Base-by-base conservation (phyloP, 2,888 invertebrate genomes). In the Hyposoter didymator region DNA sequence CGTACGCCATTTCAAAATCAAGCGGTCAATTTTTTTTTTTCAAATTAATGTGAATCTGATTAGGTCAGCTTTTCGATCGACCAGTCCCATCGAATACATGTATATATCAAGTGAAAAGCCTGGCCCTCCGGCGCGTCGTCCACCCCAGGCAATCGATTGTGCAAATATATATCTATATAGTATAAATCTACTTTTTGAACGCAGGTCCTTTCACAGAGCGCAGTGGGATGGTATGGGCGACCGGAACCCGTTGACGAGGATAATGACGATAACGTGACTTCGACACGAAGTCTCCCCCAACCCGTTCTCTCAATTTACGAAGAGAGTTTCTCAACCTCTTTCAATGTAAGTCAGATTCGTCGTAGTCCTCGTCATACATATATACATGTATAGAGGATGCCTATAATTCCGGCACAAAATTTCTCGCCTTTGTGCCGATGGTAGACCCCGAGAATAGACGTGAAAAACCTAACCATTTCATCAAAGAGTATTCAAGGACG, bases 211-310 rank as follows among this genome's bases (percentile, higher is more conserved):
- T 89, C 88, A 89, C 87, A 83, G 88, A 88, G 78, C 81, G 86
- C 82, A 82, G 66, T 82, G 78, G 85, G 66, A 82, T 62, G 67
- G 64, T 84, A 85, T 84, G 87, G 84, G 87, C 87, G 87, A 88
- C 88, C 89, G 89, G 89, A 90, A 89, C 89, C 84, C 88, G 87
- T 90, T 89, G 89, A 88, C 88, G 90, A 89, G 87, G 91, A 91
- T 91, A 91, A 92, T 89, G 91, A 89, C 89, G 85, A 87, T 90
- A 89, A 91, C 91, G 91, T 92, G 91, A 91, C 91, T 90, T 82
- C 83, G 74, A 73, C 84, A 76, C 82, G 70, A 84, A 84, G 70
- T 78, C 47, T 12, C 62, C 62, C 55, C 52, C 49, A 43, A 67
- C 28, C 39, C 49, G 19, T 52, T 39, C 28, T 67, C 32, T 39